Percentiles rank a stretch among this genome's conserved stretches.
Evolutionary conservation across 2,797 vertebrate genomes (phyloP).

Genomic region (Tokudaia muenninki): DNA sequence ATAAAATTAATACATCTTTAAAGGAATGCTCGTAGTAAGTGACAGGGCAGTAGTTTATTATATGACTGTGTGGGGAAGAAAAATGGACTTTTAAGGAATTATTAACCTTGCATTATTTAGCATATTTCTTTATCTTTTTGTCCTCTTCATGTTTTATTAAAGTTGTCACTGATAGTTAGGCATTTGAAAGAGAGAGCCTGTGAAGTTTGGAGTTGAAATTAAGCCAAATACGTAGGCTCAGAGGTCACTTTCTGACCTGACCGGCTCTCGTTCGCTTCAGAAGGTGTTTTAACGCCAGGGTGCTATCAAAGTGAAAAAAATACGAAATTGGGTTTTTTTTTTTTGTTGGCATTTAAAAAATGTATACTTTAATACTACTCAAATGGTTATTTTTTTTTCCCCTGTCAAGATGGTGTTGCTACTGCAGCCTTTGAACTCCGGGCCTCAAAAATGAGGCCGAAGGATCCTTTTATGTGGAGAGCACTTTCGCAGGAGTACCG

Average conservation of each 20-base stretch:
- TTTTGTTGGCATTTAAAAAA: slow-evolving; percentile 45
- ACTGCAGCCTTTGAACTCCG: not conserved
- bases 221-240: slow-evolving; percentile 38
- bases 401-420: not conserved
- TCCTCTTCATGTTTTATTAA: slow-evolving; percentile 40
- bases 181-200: slow-evolving; percentile 12
- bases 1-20: too few relatives aligned
- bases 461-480: not conserved
- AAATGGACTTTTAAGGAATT: not conserved
- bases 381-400: slow-evolving; percentile 43
- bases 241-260: slow-evolving; percentile 14
- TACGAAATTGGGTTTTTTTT: slow-evolving; percentile 31
- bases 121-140: slow-evolving; percentile 26
- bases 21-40: not conserved
- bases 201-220: not conserved
- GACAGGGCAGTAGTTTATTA: slow-evolving; percentile 12
- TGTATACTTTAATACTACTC: slow-evolving; percentile 49
- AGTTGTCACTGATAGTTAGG: slow-evolving; percentile 59
- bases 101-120: slow-evolving; percentile 30
- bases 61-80: not conserved
- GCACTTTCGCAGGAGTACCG: slow-evolving; percentile 3
- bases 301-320: not conserved
- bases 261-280: not conserved
- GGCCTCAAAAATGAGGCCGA: not conserved
- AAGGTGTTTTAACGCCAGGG: slow-evolving; percentile 41